Evolutionary conservation across 2,797 vertebrate genomes (phyloP).

Genomic region (Dendrocincla tyrannina): DNA sequence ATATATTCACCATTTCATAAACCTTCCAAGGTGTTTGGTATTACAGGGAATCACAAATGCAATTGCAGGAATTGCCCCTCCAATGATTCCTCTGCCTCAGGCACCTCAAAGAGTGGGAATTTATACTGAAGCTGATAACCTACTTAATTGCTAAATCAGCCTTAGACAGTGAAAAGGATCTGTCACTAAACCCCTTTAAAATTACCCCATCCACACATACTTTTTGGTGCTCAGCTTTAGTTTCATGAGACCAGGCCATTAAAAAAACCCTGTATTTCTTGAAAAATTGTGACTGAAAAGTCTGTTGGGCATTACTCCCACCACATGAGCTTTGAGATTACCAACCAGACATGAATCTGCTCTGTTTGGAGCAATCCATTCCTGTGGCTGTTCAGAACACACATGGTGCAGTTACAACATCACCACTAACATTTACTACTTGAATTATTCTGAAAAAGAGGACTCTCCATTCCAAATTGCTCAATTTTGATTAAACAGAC

Average conservation of each 20-base stretch:
- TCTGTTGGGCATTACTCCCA: not conserved
- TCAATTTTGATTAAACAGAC: not conserved
- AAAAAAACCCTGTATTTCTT: not conserved
- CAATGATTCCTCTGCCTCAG: not conserved
- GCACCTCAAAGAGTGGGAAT: not conserved
- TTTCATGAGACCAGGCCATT: not conserved
- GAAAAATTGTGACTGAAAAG: not conserved
- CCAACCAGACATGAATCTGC: not conserved
- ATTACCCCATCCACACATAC: accelerated
- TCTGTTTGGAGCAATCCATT: not conserved
- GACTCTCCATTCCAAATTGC: not conserved
- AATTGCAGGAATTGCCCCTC: not conserved
- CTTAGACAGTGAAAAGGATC: not conserved
- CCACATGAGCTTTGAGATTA: not conserved
- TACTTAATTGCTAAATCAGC: not conserved
- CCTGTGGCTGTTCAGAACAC: not conserved
- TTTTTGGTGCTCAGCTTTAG: not conserved
- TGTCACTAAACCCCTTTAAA: not conserved
- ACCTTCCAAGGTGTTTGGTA: not conserved
- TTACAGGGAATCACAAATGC: not conserved
- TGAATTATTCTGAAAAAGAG: not conserved
- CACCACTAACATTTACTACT: not conserved
- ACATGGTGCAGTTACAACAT: not conserved
- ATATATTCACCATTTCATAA: not conserved
- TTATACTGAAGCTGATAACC: not conserved